Base-by-base conservation (phyloP, 2,888 invertebrate species). In the Latheticus oryzae region DNA sequence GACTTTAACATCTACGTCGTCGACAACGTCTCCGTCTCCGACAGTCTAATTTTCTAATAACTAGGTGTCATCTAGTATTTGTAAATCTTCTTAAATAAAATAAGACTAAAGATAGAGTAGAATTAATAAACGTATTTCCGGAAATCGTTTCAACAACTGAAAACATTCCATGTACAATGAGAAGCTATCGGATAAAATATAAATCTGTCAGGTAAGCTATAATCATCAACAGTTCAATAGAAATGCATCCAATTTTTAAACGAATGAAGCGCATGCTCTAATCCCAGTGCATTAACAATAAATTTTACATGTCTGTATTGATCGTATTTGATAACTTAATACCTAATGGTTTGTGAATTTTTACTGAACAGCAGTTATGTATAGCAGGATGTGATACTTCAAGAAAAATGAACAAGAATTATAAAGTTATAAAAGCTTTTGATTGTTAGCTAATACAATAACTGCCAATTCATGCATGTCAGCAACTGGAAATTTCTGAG, bases 101-200 rank as follows among this genome's bases (percentile, higher is more conserved):
- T 19, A 11, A 8, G 21, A 47, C 19, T 35, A 17, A 32, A 19
- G 26, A 13, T 16, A 15, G 5, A 5, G 9, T 32, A 5, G 45
- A 32, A 45, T 45, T 32, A 42, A 42, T 42, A 45, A 45, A 32
- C 33, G 11, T 33, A 32, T 15, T 47, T 47, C 23, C 33, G 23
- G 35, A 47, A 47, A 47, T n/a, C 47, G 11, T 16, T 21, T 13
- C 21, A 42, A 16, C 21, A 21, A 35, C 13, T 7, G 11, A 8
- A 21, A 9, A 12, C 23, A 26, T 43, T 43, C 28, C 42, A 16
- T 8, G 23, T 23, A 38, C 23, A 38, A 11, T 21, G 11, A 38
- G 23, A 38, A 38, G 38, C 12, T 21, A 21, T 38, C 38, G 38
- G 12, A 1, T 28, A 13, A 28, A 28, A 9, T 26, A 43, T 43